Conservation (phyloP, 2,797 vertebrate species). For the Cheirogaleus major region DNA sequence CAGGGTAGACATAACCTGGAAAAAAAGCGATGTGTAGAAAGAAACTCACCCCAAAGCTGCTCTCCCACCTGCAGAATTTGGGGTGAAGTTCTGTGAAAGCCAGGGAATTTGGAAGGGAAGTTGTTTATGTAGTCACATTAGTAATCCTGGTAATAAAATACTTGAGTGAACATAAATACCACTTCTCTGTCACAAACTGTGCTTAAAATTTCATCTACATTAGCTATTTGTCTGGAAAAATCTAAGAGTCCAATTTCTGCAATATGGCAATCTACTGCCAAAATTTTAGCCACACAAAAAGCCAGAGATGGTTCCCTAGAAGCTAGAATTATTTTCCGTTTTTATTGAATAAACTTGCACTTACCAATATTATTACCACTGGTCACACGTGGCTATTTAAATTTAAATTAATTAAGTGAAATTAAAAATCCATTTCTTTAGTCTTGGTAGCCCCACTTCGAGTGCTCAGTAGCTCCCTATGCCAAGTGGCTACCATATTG, state of each 20-base stretch:
- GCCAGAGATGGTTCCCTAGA: not conserved
- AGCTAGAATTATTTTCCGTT: not conserved
- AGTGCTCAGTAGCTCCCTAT: fast-evolving
- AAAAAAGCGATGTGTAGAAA: not conserved
- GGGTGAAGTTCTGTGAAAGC: not conserved
- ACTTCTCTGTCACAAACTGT: not conserved
- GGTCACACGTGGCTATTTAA: not conserved
- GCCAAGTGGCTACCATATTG: no score
- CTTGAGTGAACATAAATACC: not conserved
- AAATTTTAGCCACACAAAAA: not conserved
- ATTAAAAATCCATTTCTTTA: not conserved
- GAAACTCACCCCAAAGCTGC: not conserved
- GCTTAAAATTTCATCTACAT: not conserved
- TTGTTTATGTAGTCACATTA: not conserved
- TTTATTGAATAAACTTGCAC: not conserved
- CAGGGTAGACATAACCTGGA: not conserved
- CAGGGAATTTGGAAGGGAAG: not conserved
- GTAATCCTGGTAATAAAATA: not conserved
- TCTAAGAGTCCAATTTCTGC: not conserved
- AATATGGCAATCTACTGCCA: not conserved
- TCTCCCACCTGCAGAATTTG: not conserved
- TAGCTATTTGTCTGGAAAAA: not conserved
- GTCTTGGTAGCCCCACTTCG: not conserved
- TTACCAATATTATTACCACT: not conserved
- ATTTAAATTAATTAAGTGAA: not conserved